These are phyloP conservation scores for Falco cherrug DNA, from an alignment of 2,797 vertebrate genomes.

Conservation along the genomic window DNA sequence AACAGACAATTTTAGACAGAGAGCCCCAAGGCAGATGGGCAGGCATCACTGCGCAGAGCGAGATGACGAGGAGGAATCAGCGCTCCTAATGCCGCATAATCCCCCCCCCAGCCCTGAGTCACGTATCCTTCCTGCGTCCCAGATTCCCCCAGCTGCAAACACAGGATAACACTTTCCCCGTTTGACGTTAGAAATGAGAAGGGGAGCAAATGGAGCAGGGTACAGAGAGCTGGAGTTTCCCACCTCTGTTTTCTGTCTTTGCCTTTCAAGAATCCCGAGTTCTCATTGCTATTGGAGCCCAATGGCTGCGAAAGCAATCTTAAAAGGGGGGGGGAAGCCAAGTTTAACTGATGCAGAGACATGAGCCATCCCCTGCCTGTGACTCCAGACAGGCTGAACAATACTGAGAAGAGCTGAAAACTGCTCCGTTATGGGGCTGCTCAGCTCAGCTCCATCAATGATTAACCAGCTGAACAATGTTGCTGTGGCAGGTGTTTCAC, in stretches of 20 bases:
- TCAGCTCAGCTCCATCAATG: neutral
- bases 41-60: neutral
- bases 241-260: neutral
- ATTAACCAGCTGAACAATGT: neutral
- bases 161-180: neutral
- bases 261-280: neutral
- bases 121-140: neutral
- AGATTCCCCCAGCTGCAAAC: neutral
- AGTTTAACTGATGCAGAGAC: neutral
- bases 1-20: neutral
- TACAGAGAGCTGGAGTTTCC: neutral
- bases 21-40: neutral
- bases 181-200: neutral
- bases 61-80: neutral
- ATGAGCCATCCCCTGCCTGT: neutral
- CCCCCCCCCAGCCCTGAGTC: neutral
- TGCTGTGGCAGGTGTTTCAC: fast-evolving
- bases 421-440: neutral
- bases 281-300: neutral
- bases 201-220: neutral
- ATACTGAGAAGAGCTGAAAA: neutral
- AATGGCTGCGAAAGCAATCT: neutral
- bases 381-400: neutral
- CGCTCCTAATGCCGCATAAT: neutral
- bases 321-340: neutral